Percentiles rank a stretch among this genome's conserved stretches.
Evolutionary conservation across 2,113 vertebrate genomes (phyloP).

Genomic region (Varanus komodoensis): DNA sequence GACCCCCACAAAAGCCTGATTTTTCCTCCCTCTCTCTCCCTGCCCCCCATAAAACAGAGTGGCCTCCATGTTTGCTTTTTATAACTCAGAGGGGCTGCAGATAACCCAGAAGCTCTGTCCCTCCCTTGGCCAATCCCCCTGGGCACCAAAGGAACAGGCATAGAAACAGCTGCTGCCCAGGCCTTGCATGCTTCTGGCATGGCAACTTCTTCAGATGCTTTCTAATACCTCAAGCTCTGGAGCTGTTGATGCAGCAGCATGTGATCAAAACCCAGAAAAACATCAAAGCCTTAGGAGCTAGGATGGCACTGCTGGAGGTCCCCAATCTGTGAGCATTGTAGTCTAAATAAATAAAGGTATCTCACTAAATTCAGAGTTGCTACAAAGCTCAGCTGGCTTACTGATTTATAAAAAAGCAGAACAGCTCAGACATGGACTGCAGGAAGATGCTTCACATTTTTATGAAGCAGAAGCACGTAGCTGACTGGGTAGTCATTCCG

Average conservation of each 20-base stretch:
- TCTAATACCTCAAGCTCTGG: background rate
- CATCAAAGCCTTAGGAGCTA: background rate
- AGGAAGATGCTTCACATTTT: background rate
- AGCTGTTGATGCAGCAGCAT: background rate
- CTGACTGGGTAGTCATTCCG: background rate
- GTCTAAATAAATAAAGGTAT: background rate
- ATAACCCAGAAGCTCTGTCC: background rate
- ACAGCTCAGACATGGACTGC: background rate
- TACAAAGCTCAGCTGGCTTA: background rate
- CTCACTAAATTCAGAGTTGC: background rate
- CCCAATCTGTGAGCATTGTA: background rate
- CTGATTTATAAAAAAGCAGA: background rate
- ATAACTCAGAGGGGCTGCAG: background rate
- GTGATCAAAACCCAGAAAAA: background rate
- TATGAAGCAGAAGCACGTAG: background rate
- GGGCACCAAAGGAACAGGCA: background rate
- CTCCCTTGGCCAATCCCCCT: background rate
- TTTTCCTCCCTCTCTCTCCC: too few species aligned
- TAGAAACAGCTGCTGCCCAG: background rate
- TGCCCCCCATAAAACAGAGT: background rate
- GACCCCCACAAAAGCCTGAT: background rate
- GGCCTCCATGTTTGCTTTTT: background rate
- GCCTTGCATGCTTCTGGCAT: background rate
- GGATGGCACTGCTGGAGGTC: background rate
- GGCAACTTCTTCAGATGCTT: background rate